Evolutionary conservation across 23 tunicate species (phyloP).

Genomic region (Trididemnum miniatum): DNA sequence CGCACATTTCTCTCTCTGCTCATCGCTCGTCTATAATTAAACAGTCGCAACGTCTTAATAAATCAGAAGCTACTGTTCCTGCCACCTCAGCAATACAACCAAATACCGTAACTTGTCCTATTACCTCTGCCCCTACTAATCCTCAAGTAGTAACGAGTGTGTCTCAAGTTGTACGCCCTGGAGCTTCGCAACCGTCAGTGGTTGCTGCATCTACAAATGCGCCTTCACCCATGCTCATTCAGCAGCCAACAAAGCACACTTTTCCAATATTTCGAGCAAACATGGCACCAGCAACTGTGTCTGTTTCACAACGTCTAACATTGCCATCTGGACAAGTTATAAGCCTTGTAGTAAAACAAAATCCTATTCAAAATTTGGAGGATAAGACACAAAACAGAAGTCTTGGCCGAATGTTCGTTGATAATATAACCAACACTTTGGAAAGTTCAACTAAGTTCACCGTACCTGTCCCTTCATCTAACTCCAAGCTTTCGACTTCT

Average conservation of each 20-base stretch:
- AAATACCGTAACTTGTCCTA: not conserved
- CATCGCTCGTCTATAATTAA: slow-evolving; percentile 9
- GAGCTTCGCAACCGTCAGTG: not conserved
- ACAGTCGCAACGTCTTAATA: not conserved
- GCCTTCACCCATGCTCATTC: not conserved
- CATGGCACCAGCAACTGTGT: slow-evolving; percentile 1
- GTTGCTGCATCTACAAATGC: not conserved
- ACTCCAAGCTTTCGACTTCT: not conserved
- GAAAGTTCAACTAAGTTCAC: not conserved
- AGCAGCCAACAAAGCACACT: not conserved
- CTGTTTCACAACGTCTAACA: slow-evolving; percentile 5
- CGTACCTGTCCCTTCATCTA: not conserved
- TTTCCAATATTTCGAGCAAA: not conserved
- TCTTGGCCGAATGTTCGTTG: slow-evolving; percentile 14
- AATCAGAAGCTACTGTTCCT: not conserved
- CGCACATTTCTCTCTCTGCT: slow-evolving; percentile 42
- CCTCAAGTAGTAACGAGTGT: not conserved
- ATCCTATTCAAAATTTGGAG: not conserved
- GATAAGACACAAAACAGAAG: not conserved
- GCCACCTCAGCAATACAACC: not conserved
- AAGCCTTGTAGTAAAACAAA: slow-evolving; percentile 25
- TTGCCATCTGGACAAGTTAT: slow-evolving; percentile 51
- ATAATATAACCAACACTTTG: not conserved
- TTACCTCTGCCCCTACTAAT: not conserved
- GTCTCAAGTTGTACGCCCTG: not conserved